Base-by-base conservation (phyloP, 2,797 vertebrate species). In the Rachycentron canadum region DNA sequence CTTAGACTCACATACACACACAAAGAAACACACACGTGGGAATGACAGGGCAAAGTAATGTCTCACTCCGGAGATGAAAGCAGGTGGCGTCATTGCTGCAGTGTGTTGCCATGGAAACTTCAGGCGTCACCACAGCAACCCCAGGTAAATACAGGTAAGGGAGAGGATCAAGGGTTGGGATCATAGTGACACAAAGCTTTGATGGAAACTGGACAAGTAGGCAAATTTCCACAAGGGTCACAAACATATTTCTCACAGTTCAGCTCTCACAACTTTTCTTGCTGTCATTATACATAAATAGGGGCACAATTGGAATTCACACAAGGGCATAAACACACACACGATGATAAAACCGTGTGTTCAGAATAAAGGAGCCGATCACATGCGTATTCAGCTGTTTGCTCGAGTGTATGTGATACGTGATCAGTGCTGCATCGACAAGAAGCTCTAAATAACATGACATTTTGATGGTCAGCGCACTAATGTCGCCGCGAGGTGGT, bases 91-190 rank as follows among this genome's bases (percentile, higher is more conserved):
- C 32, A n/a, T 73, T 59, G 58, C 69, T 63, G 56, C 41, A 25
- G 19, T 30, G 8, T 1, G 47, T 82, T 83, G 64, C 68, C 62
- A 14, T 50, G 66, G 88, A 26, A 83, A 88, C 76, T 64, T 1
- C 8, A 30, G 82, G 83, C 25, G 73, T 88, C 69, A 53, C 60
- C 71, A 63, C 74, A 65, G 78, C 71, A 82, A 74, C 74, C 23
- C 47, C 88, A 87, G 88, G 89, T 91, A 92, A 92, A 71, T 84
- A 91, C 89, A 92, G 89, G 91, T 91, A 68, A 65, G 58, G 53
- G 57, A 78, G 64, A 73, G 72, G 74, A 89, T 89, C 66, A 88
- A 84, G 57, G 69, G 72, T 19, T 69, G 50, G 47, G 68, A 72
- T 82, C 55, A 71, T 71, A 75, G 55, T 5, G 64, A 63, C 69